Evolutionary conservation across 1,140 invertebrate species (phyloP).

Genomic region (Eriosoma lanigerum): DNA sequence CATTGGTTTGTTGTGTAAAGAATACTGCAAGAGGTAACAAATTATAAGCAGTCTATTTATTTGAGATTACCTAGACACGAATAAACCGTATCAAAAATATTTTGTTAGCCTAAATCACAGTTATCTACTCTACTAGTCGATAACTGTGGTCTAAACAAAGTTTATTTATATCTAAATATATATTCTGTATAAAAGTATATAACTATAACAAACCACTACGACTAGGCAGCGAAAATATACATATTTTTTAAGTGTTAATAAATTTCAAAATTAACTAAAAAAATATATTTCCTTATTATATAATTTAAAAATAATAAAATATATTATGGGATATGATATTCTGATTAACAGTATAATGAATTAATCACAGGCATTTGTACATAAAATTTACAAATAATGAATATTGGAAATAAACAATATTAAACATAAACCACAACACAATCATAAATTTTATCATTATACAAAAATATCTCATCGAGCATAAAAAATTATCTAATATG

Average conservation of each 20-base stretch:
- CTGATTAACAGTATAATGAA: not conserved
- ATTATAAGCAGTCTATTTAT: constrained; percentile 21
- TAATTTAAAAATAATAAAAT: not conserved
- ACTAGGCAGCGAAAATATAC: not conserved
- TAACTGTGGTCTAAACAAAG: not conserved
- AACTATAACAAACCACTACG: not conserved
- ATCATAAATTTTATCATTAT: not conserved
- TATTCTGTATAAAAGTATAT: not conserved
- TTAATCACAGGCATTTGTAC: not conserved
- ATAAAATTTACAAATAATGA: constrained; percentile 10
- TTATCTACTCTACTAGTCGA: too few relatives aligned
- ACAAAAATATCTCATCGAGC: not conserved
- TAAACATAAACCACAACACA: not conserved
- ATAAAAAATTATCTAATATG: constrained; percentile 9
- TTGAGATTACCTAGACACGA: not conserved
- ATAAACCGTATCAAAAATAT: constrained; percentile 13
- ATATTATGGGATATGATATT: not conserved
- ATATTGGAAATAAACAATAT: constrained; percentile 3
- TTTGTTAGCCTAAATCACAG: too few relatives aligned
- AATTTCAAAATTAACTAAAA: not conserved
- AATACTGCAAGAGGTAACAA: not conserved
- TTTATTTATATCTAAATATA: not conserved
- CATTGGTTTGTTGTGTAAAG: not conserved
- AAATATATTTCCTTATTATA: constrained; percentile 1
- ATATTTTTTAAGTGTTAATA: not conserved